A percentile compares a stretch with the other conserved stretches of the same genome.
phyloP scores from a whole-genome alignment of 2,797 vertebrate species.

The Graptemys geographica region DNA sequence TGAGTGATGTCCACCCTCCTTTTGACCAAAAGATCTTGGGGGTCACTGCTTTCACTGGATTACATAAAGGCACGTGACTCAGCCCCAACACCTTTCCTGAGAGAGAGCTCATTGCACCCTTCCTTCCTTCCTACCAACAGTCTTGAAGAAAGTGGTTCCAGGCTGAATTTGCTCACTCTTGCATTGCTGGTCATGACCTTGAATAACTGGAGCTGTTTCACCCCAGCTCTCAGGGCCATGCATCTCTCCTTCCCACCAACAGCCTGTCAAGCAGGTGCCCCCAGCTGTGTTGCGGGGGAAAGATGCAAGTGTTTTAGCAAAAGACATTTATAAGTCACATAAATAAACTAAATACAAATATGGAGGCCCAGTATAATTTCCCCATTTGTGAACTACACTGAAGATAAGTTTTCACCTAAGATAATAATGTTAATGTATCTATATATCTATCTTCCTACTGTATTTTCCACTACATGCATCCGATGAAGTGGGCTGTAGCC shows the following conservation, averaged over 20 bases:
- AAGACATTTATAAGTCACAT: neutral
- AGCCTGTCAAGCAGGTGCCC: neutral
- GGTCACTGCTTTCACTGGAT: neutral
- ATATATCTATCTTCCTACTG: too few relatives aligned
- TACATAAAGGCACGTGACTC: neutral
- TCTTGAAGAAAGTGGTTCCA: neutral
- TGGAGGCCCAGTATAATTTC: neutral
- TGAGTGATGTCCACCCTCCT: neutral
- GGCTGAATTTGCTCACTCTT: neutral
- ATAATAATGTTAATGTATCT: neutral
- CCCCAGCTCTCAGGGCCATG: neutral
- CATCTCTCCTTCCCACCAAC: neutral
- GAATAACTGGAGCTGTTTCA: neutral
- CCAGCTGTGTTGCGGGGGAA: neutral
- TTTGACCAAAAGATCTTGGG: neutral
- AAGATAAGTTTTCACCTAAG: neutral
- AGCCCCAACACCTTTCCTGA: neutral
- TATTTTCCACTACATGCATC: too few relatives aligned
- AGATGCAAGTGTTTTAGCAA: neutral
- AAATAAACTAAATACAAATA: neutral
- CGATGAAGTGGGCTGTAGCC: too few relatives aligned
- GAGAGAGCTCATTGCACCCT: neutral
- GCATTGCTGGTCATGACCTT: neutral
- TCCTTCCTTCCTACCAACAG: neutral
- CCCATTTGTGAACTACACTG: neutral